Base-by-base conservation (phyloP, 2,888 invertebrate genomes). In the Macrophya annulata region DNA sequence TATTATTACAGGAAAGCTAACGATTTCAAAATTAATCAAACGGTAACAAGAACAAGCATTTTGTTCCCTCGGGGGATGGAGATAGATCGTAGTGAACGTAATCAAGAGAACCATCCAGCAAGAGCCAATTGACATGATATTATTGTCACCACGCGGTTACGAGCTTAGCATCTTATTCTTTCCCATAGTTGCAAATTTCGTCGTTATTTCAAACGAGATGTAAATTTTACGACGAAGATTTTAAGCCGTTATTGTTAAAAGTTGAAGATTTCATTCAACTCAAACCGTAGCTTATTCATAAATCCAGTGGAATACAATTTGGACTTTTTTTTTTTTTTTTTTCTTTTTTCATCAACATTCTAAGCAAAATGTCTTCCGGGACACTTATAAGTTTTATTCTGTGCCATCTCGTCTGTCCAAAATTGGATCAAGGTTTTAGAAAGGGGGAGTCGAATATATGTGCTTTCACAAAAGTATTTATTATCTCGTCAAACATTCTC, bases 1-100 rank as follows among this genome's bases (percentile, higher is more conserved):
- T 25, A 31, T 21, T 59, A n/a, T 59, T 79, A n/a, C n/a, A 37
- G 37, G 1, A 37, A 55, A 40, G 51, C 37, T 31, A 79, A 59
- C 59, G 59, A 43, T 43, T 65, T 45, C 25, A 51, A 82, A 82
- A 82, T 82, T 65, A 82, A 65, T 65, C 21, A 45, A 82, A 65
- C 43, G 82, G 45, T n/a, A 51, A 65, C 65, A 55, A 40, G 21
- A 82, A 65, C 65, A 25, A 82, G 65, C 65, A 65, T 25, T 82
- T 62, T 25, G 17, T n/a, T 21, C 31, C 82, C 79, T n/a, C 59
- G 21, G 45, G 81, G 43, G 65, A 31, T 43, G 31, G 21, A 31
- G 65, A 65, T 2, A 31, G 65, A 65, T 2, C 25, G 17, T 31
- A 62, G 45, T 9, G 45, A 82, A 65, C 65, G 43, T 82, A 65